A percentile compares a stretch with the other conserved stretches of the same genome.
These are phyloP conservation scores for Oopsacas minuta DNA, from an alignment of 37 sponge, comb jelly and placozoan species.

Conservation along the genomic window DNA sequence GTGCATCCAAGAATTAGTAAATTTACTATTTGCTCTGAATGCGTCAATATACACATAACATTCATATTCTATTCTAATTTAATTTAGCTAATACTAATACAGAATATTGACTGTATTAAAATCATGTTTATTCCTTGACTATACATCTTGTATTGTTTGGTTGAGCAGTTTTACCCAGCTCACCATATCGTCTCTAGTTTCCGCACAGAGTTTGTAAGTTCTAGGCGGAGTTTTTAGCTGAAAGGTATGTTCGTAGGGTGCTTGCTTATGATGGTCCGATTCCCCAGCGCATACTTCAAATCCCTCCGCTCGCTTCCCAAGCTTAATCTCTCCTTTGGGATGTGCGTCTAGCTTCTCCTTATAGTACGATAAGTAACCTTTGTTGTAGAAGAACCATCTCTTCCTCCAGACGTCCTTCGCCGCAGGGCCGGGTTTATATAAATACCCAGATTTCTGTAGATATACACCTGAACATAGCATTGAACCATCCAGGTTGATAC, in stretches of 20 bases:
- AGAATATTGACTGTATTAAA: no score
- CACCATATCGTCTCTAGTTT: constrained; percentile 8
- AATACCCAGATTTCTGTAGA: neutral
- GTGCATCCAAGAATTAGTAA: no score
- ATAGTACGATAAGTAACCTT: neutral
- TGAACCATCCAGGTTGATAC: neutral
- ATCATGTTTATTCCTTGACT: neutral
- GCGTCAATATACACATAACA: no score
- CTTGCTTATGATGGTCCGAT: neutral
- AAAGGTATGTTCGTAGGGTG: neutral
- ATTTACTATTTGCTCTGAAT: no score
- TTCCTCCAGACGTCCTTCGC: neutral
- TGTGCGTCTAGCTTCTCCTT: constrained; percentile 7
- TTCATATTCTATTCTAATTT: no score
- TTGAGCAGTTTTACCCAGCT: constrained; percentile 7
- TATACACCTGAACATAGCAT: neutral
- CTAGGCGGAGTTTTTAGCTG: neutral
- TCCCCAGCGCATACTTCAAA: neutral
- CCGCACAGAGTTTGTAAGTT: neutral
- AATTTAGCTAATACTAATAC: no score
- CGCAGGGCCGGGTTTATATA: constrained; percentile 3
- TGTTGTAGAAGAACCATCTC: neutral
- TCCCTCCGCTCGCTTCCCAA: neutral
- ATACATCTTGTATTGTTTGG: neutral
- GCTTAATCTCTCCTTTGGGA: constrained; percentile 1